Base-by-base conservation (phyloP, 64 coral and sea anemone species). In the Montipora sp. region DNA sequence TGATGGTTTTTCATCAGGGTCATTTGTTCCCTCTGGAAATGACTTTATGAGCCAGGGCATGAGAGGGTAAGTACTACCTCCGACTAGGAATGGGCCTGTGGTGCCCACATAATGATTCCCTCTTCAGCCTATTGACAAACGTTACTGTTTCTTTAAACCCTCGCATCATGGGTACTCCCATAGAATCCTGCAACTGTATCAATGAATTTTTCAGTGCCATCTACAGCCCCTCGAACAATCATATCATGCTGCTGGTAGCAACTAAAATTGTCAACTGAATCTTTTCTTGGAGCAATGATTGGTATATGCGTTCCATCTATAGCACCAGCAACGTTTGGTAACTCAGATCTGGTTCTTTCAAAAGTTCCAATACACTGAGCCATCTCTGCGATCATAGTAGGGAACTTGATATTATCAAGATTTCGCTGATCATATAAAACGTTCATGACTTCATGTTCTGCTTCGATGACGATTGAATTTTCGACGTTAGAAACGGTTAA, bases 181-280 rank as follows among this genome's bases (percentile, higher is more conserved):
- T 79, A 80, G 75, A 92, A 92, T 47, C 90, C 80, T 49, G 16
- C 20, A 11, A 85, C 90, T 18, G 80, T 51, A 23, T 85, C 90
- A 60, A 92, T 84, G 75, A 92, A 92, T 13, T 85, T 77, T 21
- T 47, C 79, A 24, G 47, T 91, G 7, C 90, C 79, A 48, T 91
- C 79, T 7, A 91, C 90, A 36, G 83, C 79, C 36, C 57, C 79
- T 74, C 83, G 79, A 16, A 91, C 53, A 57, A 57, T 57, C 53
- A 57, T 57, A 57, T 57, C 2, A 57, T 57, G 53, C 53, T 57
- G 53, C 47, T 47, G 83, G 50, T 93, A 80, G 2, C 83, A 18
- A 93, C 91, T 87, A 51, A 93, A 93, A 78, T 89, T 59, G 75
- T 89, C 87, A 8, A 76, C 73, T 58, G 85, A 67, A 49, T 88